phyloP scores from a whole-genome alignment of 2,113 vertebrate genomes.

The Rhinolophus ferrumequinum region DNA sequence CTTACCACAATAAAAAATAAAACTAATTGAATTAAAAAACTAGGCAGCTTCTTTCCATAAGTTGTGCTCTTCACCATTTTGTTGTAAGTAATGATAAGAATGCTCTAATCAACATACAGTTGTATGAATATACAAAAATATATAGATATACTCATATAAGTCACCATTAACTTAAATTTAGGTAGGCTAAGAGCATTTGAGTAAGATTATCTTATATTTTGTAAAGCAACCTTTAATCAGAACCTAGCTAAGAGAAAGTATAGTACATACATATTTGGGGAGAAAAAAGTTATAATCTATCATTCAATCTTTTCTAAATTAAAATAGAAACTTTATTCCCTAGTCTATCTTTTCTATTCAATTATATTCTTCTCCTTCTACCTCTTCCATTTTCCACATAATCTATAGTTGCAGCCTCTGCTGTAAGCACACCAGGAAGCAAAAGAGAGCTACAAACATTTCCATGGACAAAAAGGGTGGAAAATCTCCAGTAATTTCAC shows the following conservation, averaged over 20 bases:
- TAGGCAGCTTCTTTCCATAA: not conserved
- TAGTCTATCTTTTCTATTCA: not conserved
- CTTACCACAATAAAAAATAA: not conserved
- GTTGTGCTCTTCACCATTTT: not conserved
- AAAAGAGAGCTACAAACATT: constrained; percentile 33
- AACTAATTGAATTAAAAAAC: not conserved
- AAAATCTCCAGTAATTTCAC: constrained; percentile 8
- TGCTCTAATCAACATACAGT: not conserved
- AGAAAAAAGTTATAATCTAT: not conserved
- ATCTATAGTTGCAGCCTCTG: not conserved
- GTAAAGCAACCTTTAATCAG: not conserved
- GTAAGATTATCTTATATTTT: not conserved
- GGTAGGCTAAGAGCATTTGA: not conserved
- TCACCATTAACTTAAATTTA: not conserved
- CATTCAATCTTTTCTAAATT: not conserved
- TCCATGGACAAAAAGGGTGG: not conserved
- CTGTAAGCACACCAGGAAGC: not conserved
- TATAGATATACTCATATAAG: not conserved
- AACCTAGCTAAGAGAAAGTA: not conserved
- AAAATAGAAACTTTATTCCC: not conserved
- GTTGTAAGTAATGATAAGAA: not conserved
- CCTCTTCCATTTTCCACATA: not conserved
- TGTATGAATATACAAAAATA: not conserved
- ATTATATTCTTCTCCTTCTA: not conserved
- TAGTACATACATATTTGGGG: not conserved